These are phyloP conservation scores for Eurytoma californica DNA, from an alignment of 2,888 invertebrate genomes.

Conservation along the genomic window DNA sequence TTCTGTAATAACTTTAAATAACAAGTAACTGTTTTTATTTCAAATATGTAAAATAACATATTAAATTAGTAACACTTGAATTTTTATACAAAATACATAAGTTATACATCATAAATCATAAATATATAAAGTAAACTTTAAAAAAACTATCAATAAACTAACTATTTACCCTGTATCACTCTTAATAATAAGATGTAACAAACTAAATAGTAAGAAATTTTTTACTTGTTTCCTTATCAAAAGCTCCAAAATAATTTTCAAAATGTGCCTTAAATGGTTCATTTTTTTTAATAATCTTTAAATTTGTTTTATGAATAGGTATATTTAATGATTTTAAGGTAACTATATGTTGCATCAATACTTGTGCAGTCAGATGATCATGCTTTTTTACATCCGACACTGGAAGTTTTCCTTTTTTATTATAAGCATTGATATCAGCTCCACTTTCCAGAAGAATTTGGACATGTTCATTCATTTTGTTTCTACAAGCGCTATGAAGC, in stretches of 20 bases:
- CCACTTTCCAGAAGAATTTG: not conserved
- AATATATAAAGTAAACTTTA: not conserved
- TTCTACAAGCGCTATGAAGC: slow-evolving; percentile 3
- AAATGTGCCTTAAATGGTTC: not conserved
- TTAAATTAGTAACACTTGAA: too few relatives aligned
- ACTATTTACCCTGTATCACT: not conserved
- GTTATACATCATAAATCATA: too few relatives aligned
- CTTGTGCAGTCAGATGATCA: not conserved
- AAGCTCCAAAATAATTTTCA: not conserved
- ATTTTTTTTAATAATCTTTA: not conserved
- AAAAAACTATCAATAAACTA: not conserved
- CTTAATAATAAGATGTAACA: not conserved
- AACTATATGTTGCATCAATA: not conserved
- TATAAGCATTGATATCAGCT: not conserved
- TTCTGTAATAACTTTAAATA: too few relatives aligned
- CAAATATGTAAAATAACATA: too few relatives aligned
- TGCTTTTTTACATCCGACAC: not conserved
- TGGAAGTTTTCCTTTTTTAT: not conserved
- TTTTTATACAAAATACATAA: too few relatives aligned
- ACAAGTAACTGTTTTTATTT: too few relatives aligned
- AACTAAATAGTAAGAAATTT: not conserved
- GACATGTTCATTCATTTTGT: not conserved
- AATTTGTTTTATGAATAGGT: not conserved
- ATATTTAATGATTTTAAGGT: not conserved
- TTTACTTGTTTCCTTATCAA: not conserved